Conservation (phyloP, 2,113 vertebrate genomes). For the Notothenia coriiceps region DNA sequence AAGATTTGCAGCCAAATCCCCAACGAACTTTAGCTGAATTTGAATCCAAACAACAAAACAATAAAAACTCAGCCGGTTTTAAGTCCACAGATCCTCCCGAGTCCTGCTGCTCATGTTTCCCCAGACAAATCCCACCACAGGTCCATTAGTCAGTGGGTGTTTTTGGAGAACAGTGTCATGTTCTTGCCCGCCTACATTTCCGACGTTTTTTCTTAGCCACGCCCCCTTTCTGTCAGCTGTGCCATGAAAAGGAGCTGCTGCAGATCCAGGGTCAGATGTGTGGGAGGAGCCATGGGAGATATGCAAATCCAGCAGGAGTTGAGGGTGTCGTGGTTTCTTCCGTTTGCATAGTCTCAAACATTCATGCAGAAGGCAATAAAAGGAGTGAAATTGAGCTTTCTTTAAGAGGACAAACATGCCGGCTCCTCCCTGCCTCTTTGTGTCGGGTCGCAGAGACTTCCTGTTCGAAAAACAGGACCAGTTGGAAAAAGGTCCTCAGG, state of each 20-base stretch:
- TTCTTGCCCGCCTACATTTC: constrained; percentile 57
- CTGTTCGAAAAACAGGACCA: constrained; percentile 54
- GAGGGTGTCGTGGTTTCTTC: not conserved
- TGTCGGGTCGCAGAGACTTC: constrained; percentile 43
- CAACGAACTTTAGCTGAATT: not conserved
- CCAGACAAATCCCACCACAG: constrained; percentile 35
- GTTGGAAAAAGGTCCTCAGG: constrained; percentile 13
- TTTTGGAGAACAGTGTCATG: constrained; percentile 57
- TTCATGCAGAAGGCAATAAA: not conserved
- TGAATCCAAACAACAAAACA: constrained; percentile 1
- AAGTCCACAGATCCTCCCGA: constrained; percentile 37
- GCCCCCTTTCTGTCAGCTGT: constrained; percentile 54
- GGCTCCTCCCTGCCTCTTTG: constrained; percentile 12
- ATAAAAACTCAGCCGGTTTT: constrained; percentile 5
- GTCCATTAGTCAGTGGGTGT: constrained; percentile 27
- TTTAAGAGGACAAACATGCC: not conserved
- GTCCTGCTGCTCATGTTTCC: constrained; percentile 10
- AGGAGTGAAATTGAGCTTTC: not conserved
- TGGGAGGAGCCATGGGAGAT: not conserved
- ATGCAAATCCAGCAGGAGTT: not conserved
- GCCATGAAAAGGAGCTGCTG: constrained; percentile 20
- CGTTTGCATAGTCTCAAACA: constrained; percentile 11
- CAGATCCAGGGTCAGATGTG: constrained; percentile 33
- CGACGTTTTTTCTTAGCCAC: constrained; percentile 48
- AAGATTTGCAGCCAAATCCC: not conserved